Evolutionary conservation across 2,888 invertebrate genomes (phyloP), one percentile per base, ranked within the genome.

Genomic region (Machimus atricapillus): DNA sequence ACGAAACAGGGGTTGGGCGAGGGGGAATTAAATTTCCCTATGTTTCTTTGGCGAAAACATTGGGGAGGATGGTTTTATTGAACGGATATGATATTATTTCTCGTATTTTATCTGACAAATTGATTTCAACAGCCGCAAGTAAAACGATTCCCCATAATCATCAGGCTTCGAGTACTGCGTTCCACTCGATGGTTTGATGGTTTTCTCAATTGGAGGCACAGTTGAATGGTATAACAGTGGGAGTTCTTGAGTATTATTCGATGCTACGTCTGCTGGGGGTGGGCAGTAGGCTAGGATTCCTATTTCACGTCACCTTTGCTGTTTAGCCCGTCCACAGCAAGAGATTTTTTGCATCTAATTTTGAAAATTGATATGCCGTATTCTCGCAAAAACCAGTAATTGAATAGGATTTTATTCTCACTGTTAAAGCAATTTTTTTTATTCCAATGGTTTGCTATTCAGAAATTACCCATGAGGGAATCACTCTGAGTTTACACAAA

Each of bases 41-140:
- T 82, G 31, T 58, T 82, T 34, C 66, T n/a, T 7, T 19, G 19
- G 19, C 8, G 14, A 2, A 16, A 37, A 34, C 27, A 34, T 27
- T 76, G 27, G 16, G 40, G 40, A 19, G 14, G 40, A n/a, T n/a
- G 31, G 8, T 58, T 81, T 34, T 81, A 81, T 66, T 85, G 27
- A 74, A 4, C n/a, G 76, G 77, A 86, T 77, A 34, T 56, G 86
- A 86, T 86, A 77, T 86, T 86, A 74, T 86, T 73, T 46, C 46
- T 85, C 40, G 66, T 74, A 74, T 52, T 66, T 56, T 77, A 76
- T 86, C 52, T 52, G 56, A 86, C 86, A 86, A 86, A 86, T 86
- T 86, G 86, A 86, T 86, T 85, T 58, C 86, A 77, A 77, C 77
- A 77, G 86, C 86, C 86, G 23, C 52, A 31, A 86, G 86, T 77